Evolutionary conservation across 2,888 invertebrate species (phyloP), one percentile per base, ranked within the genome.

Genomic region (Pheosia gnoma): DNA sequence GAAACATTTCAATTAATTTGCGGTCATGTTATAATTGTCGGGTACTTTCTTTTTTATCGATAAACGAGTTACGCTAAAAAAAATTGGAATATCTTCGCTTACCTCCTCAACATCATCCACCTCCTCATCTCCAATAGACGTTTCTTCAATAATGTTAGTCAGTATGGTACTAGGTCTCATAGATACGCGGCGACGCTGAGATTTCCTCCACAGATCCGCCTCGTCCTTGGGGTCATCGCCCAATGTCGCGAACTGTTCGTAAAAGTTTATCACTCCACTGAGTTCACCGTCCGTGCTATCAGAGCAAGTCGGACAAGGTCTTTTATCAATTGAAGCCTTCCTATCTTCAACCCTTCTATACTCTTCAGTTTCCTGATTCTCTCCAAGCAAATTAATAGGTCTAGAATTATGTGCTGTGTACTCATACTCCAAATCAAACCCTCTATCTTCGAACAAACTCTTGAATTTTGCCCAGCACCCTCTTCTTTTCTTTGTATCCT

Each of bases 341-440:
- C 80, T 82, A 38, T 83, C 85, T 25, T 87, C 84, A 41, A 85
- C 74, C 55, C 78, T 80, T 73, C 84, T 84, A 61, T 87, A 88
- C 0, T 81, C 85, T 72, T 87, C 87, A 3, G 65, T 58, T 10
- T 87, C 85, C 41, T 71, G 78, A 62, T 66, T 79, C 43, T 87
- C 87, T 13, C 80, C 81, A 2, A 83, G 71, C 59, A 82, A 72
- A 56, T 71, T 81, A 5, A 79, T 67, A 5, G 84, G 66, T 7
- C 74, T 72, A 1, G 72, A 67, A 41, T 68, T 69, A 37, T 51
- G 63, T 5, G 57, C 65, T 9, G 74, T 80, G 64, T 88, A 91
- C 78, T 93, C 93, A 63, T 84, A 93, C 62, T 90, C 87, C 66
- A 93, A 82, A 81, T 93, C 93, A 57, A 93, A 93, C 0, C 93